Percentiles rank a stretch among this genome's conserved stretches.
phyloP scores from a whole-genome alignment of 2,888 invertebrate genomes.

The Agrotis segetum region DNA sequence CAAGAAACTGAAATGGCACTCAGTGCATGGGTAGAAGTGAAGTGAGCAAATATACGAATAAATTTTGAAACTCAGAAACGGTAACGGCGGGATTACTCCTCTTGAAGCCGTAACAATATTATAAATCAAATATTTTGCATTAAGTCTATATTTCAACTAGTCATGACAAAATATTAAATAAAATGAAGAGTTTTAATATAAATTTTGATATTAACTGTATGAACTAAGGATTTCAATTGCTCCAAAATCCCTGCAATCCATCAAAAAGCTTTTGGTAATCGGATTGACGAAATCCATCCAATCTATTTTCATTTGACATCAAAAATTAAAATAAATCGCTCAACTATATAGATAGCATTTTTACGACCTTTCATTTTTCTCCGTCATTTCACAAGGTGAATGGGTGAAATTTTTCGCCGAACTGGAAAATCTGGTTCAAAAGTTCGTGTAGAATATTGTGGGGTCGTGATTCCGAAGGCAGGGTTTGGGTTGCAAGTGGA shows the following conservation, averaged over 20 bases:
- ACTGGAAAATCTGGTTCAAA: conserved; percentile 38
- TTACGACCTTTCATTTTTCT: conserved; percentile 26
- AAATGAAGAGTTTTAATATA: conserved; percentile 6
- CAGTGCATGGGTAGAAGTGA: conserved; percentile 60
- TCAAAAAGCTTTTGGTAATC: conserved; percentile 58
- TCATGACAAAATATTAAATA: conserved; percentile 18
- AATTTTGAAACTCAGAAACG: conserved; percentile 67
- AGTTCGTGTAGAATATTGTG: conserved; percentile 10
- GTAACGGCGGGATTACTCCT: conserved; percentile 55
- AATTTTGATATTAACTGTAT: conserved; percentile 10
- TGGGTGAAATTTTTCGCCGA: conserved; percentile 17
- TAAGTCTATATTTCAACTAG: background rate
- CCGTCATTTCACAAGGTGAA: conserved; percentile 9
- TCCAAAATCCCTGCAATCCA: conserved; percentile 44
- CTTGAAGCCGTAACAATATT: conserved; percentile 37
- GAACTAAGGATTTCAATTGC: conserved; percentile 35
- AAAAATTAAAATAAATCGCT: conserved; percentile 47
- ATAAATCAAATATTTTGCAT: background rate
- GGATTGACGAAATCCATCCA: conserved; percentile 51
- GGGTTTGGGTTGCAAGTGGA: conserved; percentile 66
- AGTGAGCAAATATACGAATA: conserved; percentile 70
- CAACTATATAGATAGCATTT: conserved; percentile 17
- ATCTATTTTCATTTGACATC: conserved; percentile 52
- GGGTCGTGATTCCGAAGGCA: conserved; percentile 21
- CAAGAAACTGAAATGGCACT: conserved; percentile 65